A percentile compares a stretch with the other conserved stretches of the same genome.
Conservation (phyloP, 2,888 invertebrate genomes). For the Drosophila melanocephala region DNA sequence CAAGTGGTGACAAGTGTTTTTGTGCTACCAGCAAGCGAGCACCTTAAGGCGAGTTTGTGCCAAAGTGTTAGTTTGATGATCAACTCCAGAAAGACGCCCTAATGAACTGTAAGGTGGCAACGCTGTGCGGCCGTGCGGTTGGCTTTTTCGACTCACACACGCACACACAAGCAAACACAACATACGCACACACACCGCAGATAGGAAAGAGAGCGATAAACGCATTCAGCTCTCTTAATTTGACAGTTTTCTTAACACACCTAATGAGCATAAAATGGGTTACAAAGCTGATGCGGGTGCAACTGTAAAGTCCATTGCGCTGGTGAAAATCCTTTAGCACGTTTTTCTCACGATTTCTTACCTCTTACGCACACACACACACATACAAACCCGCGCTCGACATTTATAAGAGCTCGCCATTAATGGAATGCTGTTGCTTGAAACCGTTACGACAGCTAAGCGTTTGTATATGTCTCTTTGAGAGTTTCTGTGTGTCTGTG, state of each 20-base stretch:
- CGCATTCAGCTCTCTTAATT: background rate
- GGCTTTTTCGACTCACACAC: conserved; percentile 39
- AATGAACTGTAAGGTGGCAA: conserved; percentile 10
- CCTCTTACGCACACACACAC: conserved; percentile 4
- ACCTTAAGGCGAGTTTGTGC: conserved; percentile 30
- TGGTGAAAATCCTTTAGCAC: conserved; percentile 19
- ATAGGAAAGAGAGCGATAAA: background rate
- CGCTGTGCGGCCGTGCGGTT: conserved; percentile 48
- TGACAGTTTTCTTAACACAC: conserved; percentile 40
- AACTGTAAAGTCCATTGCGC: conserved; percentile 29
- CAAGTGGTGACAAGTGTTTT: conserved; percentile 62
- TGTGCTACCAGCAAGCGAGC: conserved; percentile 51
- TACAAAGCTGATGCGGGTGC: conserved; percentile 30
- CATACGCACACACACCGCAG: background rate
- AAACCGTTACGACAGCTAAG: conserved; percentile 5
- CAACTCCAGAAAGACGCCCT: background rate
- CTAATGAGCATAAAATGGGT: conserved; percentile 54
- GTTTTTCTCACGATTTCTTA: background rate
- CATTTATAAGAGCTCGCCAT: conserved; percentile 34
- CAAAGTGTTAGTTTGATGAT: conserved; percentile 32
- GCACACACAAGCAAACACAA: conserved; percentile 2
- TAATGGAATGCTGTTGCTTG: conserved; percentile 19
- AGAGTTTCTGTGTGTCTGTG: background rate
- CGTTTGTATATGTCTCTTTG: background rate
- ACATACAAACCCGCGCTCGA: background rate